Base-by-base conservation (phyloP, 2,797 vertebrate species). In the Phrynocephalus vlangalii region DNA sequence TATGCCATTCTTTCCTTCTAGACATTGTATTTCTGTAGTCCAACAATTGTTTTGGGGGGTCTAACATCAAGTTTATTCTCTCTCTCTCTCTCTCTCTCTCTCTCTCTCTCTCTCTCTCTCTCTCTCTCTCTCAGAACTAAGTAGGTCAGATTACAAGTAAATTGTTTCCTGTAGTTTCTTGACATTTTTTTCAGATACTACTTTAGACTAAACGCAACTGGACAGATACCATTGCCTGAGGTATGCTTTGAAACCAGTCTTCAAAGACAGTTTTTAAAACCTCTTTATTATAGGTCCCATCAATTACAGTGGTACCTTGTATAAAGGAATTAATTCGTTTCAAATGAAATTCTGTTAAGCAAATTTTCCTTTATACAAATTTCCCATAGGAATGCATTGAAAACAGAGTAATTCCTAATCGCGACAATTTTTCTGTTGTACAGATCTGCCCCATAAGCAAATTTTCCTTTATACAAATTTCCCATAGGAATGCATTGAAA, bases 201-300 rank as follows among this genome's bases (percentile, higher is more conserved):
- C 94, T 93, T 95, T 93, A 94, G 95, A 95, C 82, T 92, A 94
- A 95, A 95, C 93, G 93, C 90, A 94, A 95, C 93, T 89, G 91
- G 94, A 91, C 92, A 90, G 87, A 93, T 89, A 92, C 88, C 94
- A 76, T 90, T 91, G 91, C 91, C 90, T 92, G 93, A 92, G 92
- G 91, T 93, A 94, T 83, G 87, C 91, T 80, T 83, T 95, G 90
- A 91, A 93, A 94, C 92, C 92, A 94, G 93, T 90, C 80, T 88
- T 93, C 90, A 89, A 88, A 56, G 90, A 89, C 79, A 89, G 22
- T 79, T 93, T 75, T 82, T 89, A 87, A 87, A 73, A 87, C 84
- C 86, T 73, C 48, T 87, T 52, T 38, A 77, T 92, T 85, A 44
- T 88, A 66, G 84, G 81, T 87, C 86, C 91, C 83, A 90, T 67